Evolutionary conservation across 2,888 invertebrate species (phyloP), one percentile per base, ranked within the genome.

Genomic region (Laothoe populi): DNA sequence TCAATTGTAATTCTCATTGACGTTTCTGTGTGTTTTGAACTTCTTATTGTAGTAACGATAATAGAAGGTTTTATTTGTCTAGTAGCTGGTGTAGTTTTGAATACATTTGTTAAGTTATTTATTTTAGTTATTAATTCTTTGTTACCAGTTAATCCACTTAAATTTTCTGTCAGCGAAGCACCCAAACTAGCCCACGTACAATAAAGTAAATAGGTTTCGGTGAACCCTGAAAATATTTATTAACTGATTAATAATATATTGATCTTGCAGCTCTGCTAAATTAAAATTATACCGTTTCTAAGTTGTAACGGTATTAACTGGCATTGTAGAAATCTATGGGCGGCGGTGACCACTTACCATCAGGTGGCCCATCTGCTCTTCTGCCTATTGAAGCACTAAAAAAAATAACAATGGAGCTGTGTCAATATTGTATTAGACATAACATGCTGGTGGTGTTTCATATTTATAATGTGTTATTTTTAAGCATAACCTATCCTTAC

Each of bases 121-220:
- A 11, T 19, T 35, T 10, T 53, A 53, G 53, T 21, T 31, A 1
- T 16, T 4, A 53, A 53, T 19, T 53, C 53, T 35, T 31, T 35
- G 10, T 53, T 53, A 53, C 31, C 53, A 44, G 44, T 44, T 11
- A 35, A 19, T 53, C 53, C 53, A 35, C 2, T 53, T 35, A 19
- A 19, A 46, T 35, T 23, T 63, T 64, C 26, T 13, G 19, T 49
- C 2, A 24, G 13, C n/a, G 48, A 45, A 61, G 62, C 61, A 58
- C 74, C 66, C 57, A 74, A 59, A 60, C 70, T 61, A 46, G 74
- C 67, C 60, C 69, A 60, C 62, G 71, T 53, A 62, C 84, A 83
- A 68, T 69, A 77, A 16, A 77, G 66, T 44, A 61, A 67, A 64
- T 77, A 83, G 3, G 79, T 84, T 75, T 81, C 78, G 65, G 70